Evolutionary conservation across 2,113 vertebrate genomes (phyloP).

Genomic region (Peromyscus californicus): DNA sequence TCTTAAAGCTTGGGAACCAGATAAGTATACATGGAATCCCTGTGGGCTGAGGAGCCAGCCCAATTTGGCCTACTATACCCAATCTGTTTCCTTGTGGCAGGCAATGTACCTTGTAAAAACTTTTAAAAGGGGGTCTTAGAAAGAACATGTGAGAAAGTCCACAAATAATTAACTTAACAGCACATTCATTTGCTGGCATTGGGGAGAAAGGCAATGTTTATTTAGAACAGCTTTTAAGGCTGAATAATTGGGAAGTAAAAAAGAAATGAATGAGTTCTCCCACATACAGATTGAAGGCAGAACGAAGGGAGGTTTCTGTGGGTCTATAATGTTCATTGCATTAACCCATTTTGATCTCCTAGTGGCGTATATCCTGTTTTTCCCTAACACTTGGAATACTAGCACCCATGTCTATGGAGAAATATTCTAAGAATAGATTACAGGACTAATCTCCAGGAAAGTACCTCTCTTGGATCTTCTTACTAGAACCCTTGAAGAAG

Average conservation of each 20-base stretch:
- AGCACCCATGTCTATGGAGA: not conserved
- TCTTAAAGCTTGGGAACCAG: not conserved
- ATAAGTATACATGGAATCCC: not conserved
- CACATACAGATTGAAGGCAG: not conserved
- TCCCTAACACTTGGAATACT: not conserved
- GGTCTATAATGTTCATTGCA: not conserved
- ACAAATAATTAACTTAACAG: not conserved
- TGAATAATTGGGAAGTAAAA: not conserved
- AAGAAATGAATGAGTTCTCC: slow-evolving; percentile 28
- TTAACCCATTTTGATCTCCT: not conserved
- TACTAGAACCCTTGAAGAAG: not conserved
- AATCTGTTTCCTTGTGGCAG: not conserved
- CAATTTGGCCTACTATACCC: not conserved
- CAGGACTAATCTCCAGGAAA: not conserved
- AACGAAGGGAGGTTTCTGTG: not conserved
- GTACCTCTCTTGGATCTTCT: not conserved
- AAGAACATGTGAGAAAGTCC: not conserved
- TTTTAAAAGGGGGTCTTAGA: not conserved
- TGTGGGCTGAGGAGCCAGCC: not conserved
- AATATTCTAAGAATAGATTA: slow-evolving; percentile 13
- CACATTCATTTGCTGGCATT: not conserved
- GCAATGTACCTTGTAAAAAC: not conserved
- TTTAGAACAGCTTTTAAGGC: not conserved
- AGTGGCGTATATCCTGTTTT: not conserved
- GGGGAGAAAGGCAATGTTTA: not conserved